Evolutionary conservation across 2,888 invertebrate genomes (phyloP).

Genomic region (Acleris laterana): DNA sequence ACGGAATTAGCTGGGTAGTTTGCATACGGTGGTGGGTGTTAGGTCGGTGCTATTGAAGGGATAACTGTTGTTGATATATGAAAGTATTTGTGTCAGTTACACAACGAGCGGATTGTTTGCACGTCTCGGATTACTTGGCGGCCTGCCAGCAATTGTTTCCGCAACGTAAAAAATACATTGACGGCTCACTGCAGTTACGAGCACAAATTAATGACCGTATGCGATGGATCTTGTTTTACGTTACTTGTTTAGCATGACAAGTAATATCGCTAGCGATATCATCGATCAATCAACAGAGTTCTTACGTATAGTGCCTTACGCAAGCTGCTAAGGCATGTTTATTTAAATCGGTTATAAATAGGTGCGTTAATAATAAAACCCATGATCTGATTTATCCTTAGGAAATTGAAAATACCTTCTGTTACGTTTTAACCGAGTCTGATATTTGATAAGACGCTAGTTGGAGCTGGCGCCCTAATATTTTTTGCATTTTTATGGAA

Average conservation of each 20-base stretch:
- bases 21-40: constrained; percentile 14
- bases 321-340: background rate
- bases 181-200: constrained; percentile 40
- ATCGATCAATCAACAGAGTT: background rate
- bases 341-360: background rate
- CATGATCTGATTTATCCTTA: constrained; percentile 1
- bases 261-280: background rate
- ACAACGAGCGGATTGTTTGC: constrained; percentile 54
- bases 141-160: constrained; percentile 55
- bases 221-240: constrained; percentile 32
- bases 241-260: background rate
- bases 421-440: background rate
- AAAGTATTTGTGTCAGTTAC: constrained; percentile 47
- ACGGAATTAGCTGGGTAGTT: background rate
- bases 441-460: background rate
- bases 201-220: constrained; percentile 48
- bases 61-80: constrained; percentile 42
- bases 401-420: background rate
- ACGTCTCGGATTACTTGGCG: constrained; percentile 55
- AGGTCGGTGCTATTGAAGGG: constrained; percentile 26
- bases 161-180: constrained; percentile 53
- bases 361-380: background rate
- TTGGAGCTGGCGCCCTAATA: background rate
- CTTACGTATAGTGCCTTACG: background rate
- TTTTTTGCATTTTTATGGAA: constrained; percentile 16